Evolutionary conservation across 2,113 vertebrate species (phyloP).

Genomic region (Phylloscopus trochiloides): DNA sequence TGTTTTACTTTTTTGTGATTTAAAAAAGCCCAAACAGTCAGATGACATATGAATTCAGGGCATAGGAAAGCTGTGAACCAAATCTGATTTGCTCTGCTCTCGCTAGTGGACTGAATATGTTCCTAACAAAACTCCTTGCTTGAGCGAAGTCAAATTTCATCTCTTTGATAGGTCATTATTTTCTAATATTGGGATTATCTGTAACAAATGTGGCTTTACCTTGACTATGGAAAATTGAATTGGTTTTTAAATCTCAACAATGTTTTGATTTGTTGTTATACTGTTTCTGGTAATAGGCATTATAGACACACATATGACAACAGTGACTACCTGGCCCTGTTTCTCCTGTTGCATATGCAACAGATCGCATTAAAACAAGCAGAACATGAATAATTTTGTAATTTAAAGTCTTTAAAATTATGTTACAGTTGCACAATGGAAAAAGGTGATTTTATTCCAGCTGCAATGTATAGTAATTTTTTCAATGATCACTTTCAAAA

Average conservation of each 20-base stretch:
- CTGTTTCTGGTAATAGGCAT: not conserved
- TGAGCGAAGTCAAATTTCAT: not conserved
- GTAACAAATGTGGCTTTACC: not conserved
- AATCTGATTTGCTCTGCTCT: not conserved
- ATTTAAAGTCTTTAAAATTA: not conserved
- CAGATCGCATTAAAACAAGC: not conserved
- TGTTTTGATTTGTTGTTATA: not conserved
- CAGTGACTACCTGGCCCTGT: not conserved
- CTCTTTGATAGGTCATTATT: not conserved
- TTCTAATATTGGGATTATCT: not conserved
- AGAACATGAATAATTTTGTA: not conserved
- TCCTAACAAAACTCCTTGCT: not conserved
- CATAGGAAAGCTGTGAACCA: not conserved
- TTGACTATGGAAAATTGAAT: not conserved
- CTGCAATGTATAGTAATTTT: not conserved
- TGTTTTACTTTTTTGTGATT: not conserved
- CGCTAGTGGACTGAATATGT: fast-evolving
- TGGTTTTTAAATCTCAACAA: not conserved
- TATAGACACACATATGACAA: not conserved
- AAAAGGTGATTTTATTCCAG: not conserved
- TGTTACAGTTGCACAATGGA: not conserved
- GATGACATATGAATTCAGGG: not conserved
- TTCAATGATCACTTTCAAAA: not conserved
- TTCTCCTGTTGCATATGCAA: not conserved
- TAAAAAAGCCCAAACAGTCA: not conserved